Percentiles rank a stretch among this genome's conserved stretches.
These are phyloP conservation scores for Harpalus rufipes DNA, from an alignment of 2,888 invertebrate genomes.

Conservation along the genomic window DNA sequence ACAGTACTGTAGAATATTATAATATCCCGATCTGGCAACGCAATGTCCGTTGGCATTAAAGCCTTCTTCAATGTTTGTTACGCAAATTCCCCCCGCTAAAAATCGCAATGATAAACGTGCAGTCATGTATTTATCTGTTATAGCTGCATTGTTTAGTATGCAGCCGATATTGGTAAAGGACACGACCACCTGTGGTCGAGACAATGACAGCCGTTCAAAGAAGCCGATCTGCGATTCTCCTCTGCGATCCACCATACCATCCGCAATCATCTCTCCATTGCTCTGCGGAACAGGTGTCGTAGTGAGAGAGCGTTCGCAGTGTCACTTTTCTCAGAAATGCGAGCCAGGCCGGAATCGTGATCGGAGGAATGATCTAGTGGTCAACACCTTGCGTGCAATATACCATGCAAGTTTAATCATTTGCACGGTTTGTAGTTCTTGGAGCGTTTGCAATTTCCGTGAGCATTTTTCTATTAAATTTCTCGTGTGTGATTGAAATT, in stretches of 20 bases:
- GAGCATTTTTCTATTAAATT: not conserved
- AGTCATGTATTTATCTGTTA: not conserved
- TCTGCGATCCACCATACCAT: slow-evolving; percentile 1
- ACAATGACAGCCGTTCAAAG: slow-evolving; percentile 59
- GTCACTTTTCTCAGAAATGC: not conserved
- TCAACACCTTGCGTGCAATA: slow-evolving; percentile 14
- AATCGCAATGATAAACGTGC: not conserved
- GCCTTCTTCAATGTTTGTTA: no score
- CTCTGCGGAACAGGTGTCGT: no score
- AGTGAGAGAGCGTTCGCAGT: no score
- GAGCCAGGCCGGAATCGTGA: not conserved
- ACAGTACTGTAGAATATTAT: no score
- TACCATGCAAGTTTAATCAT: not conserved
- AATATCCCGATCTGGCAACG: no score
- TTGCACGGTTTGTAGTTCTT: slow-evolving; percentile 11
- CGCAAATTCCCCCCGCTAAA: no score
- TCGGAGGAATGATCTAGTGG: not conserved
- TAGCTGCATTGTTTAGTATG: no score
- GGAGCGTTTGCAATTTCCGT: slow-evolving; percentile 4
- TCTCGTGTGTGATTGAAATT: slow-evolving; percentile 8
- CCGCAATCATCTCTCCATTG: no score
- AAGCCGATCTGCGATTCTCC: slow-evolving; percentile 11
- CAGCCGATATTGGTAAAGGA: slow-evolving; percentile 6
- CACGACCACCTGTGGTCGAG: slow-evolving; percentile 52
- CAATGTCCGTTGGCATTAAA: no score